A percentile compares a stretch with the other conserved stretches of the same genome.
phyloP scores from a whole-genome alignment of 2,888 invertebrate genomes.

The Pyrrhia umbra region DNA sequence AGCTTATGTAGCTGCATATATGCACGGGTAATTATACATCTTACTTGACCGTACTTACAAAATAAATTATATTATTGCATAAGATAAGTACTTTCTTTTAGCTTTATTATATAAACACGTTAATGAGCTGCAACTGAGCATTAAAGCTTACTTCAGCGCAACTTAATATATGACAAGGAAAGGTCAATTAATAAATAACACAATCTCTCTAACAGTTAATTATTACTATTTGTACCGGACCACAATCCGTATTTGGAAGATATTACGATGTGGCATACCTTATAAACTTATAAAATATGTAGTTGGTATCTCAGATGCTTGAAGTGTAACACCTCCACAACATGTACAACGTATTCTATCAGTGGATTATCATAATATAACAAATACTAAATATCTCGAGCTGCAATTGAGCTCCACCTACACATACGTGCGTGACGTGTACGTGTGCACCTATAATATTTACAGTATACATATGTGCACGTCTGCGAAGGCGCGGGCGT shows the following conservation, averaged over 20 bases:
- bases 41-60: background rate
- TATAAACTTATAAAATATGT: constrained; percentile 38
- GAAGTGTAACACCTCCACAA: constrained; percentile 47
- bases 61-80: background rate
- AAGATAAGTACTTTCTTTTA: constrained; percentile 12
- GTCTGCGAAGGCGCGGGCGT: constrained; percentile 53
- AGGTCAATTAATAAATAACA: constrained; percentile 15
- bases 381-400: constrained; percentile 30
- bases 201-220: constrained; percentile 33
- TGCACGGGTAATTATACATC: background rate
- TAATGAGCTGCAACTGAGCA: background rate
- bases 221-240: constrained; percentile 19
- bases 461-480: constrained; percentile 53
- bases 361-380: constrained; percentile 44
- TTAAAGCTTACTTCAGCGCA: constrained; percentile 9
- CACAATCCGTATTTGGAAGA: constrained; percentile 32
- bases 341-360: constrained; percentile 37
- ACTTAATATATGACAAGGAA: constrained; percentile 34
- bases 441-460: constrained; percentile 35
- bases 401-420: constrained; percentile 46
- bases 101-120: background rate
- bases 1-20: background rate
- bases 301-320: constrained; percentile 35
- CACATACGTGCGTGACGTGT: constrained; percentile 27
- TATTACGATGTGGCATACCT: constrained; percentile 21